Evolutionary conservation across 1,140 invertebrate genomes (phyloP), one percentile per base, ranked within the genome.

Genomic region (Lethocerus indicus): DNA sequence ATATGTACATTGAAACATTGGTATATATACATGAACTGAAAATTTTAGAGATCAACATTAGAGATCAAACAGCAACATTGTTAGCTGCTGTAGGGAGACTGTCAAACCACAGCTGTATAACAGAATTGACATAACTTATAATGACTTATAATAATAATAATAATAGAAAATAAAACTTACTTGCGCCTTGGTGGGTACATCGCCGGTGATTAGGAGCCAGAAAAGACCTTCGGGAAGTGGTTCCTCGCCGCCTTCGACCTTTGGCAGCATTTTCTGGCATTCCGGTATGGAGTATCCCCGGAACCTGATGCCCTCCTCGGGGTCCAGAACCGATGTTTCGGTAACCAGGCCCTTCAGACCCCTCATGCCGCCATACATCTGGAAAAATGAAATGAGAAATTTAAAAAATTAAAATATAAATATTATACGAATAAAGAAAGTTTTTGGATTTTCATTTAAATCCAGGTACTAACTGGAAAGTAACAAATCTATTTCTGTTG

Each of bases 341-440:
- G 85, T 91, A 0, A 97, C 87, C 32, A 97, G 68, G 54, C 87
- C 90, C 63, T 87, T 89, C 65, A 97, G 95, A 20, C 90, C 90
- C 61, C 92, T 73, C 93, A 97, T 97, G 49, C 93, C 93, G 60
- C 93, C 92, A 68, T 97, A 97, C 74, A 94, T 87, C 86, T 90
- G 58, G 14, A 63, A 58, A 59, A 51, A 49, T 16, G n/a, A 40
- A 6, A 40, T 16, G 21, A 9, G n/a, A 40, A 40, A n/a, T n/a
- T n/a, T n/a, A n/a, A 3, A 48, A 48, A 13, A 3, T 20, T 13
- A 20, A 20, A 41, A n/a, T n/a, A n/a, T n/a, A n/a, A n/a, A n/a
- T n/a, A n/a, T n/a, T n/a, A n/a, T n/a, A n/a, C n/a, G n/a, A n/a
- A n/a, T n/a, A n/a, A n/a, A n/a, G n/a, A n/a, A n/a, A n/a, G n/a